phyloP scores from a whole-genome alignment of 1,140 invertebrate species.

The Drosophila leontia region DNA sequence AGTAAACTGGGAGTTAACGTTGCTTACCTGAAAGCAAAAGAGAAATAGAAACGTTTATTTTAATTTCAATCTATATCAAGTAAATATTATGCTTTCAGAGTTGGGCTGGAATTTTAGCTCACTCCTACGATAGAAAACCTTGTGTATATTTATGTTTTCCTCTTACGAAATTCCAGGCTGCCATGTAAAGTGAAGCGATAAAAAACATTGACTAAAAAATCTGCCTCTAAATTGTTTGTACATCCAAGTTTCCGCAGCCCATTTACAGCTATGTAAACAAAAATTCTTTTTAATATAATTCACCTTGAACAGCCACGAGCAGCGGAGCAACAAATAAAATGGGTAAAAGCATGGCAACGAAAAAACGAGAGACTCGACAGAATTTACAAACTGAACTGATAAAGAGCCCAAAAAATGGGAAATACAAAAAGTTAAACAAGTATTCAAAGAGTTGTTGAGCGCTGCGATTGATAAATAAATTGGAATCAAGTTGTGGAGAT shows the following conservation, averaged over 20 bases:
- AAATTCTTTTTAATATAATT: slow-evolving; percentile 64
- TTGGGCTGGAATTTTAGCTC: background rate
- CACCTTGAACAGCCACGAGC: slow-evolving; percentile 55
- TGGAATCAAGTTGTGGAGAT: slow-evolving; percentile 56
- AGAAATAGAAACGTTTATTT: slow-evolving; percentile 25
- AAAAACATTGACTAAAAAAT: slow-evolving; percentile 30
- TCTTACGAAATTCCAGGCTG: slow-evolving; percentile 37
- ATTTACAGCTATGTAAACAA: slow-evolving; percentile 56
- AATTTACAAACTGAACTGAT: slow-evolving; percentile 48
- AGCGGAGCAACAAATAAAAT: slow-evolving; percentile 2
- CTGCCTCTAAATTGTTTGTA: slow-evolving; percentile 32
- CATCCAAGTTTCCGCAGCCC: slow-evolving; percentile 41
- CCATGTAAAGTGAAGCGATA: slow-evolving; percentile 33
- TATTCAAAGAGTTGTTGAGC: slow-evolving; percentile 42
- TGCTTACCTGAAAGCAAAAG: slow-evolving; percentile 52
- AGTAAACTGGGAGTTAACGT: slow-evolving; percentile 1
- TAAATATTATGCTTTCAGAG: slow-evolving; percentile 26
- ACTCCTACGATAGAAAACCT: slow-evolving; percentile 11
- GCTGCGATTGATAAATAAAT: slow-evolving; percentile 68
- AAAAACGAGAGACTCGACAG: slow-evolving; percentile 29
- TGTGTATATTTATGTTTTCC: slow-evolving; percentile 51
- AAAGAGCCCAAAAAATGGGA: slow-evolving; percentile 26
- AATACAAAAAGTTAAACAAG: slow-evolving; percentile 13
- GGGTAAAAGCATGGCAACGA: slow-evolving; percentile 12
- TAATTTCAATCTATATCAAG: slow-evolving; percentile 11